Evolutionary conservation across 1,140 invertebrate genomes (phyloP), one percentile per base, ranked within the genome.

Genomic region (Papilio helenus): DNA sequence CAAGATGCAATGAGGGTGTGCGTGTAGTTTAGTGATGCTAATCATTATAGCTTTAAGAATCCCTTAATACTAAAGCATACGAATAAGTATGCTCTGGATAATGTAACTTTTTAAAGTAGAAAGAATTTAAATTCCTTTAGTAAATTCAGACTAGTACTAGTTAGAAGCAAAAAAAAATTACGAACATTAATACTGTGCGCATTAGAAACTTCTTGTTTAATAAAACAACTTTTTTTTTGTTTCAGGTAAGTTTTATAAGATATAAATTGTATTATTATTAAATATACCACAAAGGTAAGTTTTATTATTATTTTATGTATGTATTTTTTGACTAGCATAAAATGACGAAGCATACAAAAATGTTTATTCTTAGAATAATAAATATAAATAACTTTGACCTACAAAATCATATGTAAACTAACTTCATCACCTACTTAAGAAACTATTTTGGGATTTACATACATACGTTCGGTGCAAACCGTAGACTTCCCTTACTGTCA

Each of bases 171-270:
- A 16, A 9, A 46, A 46, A 14, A 14, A 0, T 46, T 18, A 51
- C 49, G 5, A 51, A 51, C 18, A 51, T 51, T 51, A 51, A 18
- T n/a, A 20, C 18, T 20, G n/a, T 20, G 8, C 1, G 8, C 18
- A n/a, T n/a, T 51, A n/a, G 14, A 18, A n/a, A 55, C 4, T 55
- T 55, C 51, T 55, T 55, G 4, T 2, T 55, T 20, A 18, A 20
- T 20, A 39, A 39, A 39, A 26, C 18, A 14, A 16, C 16, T 34
- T 71, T 71, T 61, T 71, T 71, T 61, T 61, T 61, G 23, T 61
- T 61, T 61, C 58, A 61, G 58, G 58, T 61, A 61, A 61, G 58
- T 61, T 61, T 20, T 61, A 26, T 61, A 20, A 61, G n/a, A n/a
- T 10, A 61, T 61, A 26, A 61, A 58, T 58, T 20, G 0, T 61